Evolutionary conservation across 2,888 invertebrate genomes (phyloP).

Genomic region (Mythimna vitellina): DNA sequence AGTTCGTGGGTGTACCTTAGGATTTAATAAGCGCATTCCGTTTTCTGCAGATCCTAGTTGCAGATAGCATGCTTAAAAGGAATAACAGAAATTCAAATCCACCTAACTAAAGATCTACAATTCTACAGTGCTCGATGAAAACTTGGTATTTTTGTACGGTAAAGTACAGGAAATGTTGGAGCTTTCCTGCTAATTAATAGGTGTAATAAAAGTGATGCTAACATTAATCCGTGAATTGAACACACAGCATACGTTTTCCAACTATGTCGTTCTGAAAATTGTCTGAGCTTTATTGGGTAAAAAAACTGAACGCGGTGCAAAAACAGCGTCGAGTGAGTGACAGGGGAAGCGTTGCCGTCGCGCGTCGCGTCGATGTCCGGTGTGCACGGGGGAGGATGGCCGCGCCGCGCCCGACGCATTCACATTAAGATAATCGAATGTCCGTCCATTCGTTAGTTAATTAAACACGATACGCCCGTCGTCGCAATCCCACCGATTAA

Average conservation of each 20-base stretch:
- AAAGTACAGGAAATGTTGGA: constrained; percentile 8
- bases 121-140: constrained; percentile 23
- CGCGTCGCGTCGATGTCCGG: constrained; percentile 53
- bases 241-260: constrained; percentile 35
- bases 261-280: constrained; percentile 31
- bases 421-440: constrained; percentile 86
- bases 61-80: constrained; percentile 54
- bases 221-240: constrained; percentile 33
- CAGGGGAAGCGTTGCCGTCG: constrained; percentile 39
- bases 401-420: constrained; percentile 72
- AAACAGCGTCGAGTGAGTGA: constrained; percentile 43
- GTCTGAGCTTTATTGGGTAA: constrained; percentile 27
- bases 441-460: constrained; percentile 87
- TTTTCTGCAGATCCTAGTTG: constrained; percentile 55
- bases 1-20: constrained; percentile 50
- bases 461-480: constrained; percentile 87
- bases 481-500: constrained; percentile 85
- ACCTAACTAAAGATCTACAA: constrained; percentile 39
- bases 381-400: constrained; percentile 58
- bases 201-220: constrained; percentile 40
- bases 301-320: constrained; percentile 35
- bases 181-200: constrained; percentile 42
- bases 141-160: constrained; percentile 27
- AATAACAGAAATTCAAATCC: constrained; percentile 48
- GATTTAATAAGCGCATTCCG: constrained; percentile 62